Evolutionary conservation across 2,888 invertebrate genomes (phyloP), one percentile per base, ranked within the genome.

Genomic region (Galerucella nymphaeae): DNA sequence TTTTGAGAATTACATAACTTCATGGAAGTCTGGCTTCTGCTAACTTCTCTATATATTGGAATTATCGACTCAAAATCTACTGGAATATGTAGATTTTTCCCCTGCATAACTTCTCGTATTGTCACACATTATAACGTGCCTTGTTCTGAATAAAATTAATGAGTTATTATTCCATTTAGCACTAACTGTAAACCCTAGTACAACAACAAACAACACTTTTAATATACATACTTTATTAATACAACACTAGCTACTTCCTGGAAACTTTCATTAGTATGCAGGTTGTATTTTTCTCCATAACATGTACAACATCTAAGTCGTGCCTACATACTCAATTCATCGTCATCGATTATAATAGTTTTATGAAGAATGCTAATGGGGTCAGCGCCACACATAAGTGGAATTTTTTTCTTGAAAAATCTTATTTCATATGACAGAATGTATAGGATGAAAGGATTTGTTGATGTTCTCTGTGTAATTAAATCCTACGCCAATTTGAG

Each of bases 261-360:
- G 4, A 45, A 45, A 13, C 13, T 45, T 13, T 45, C 13, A 64
- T 64, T 64, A 53, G 50, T 53, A 64, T 64, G 50, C 23, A 23
- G 3, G 48, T 64, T 9, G 38, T 64, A 64, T 45, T 20, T 18
- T 63, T 48, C 48, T 14, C 18, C 42, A 48, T 30, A 38, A 64
- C 64, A 48, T 50, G 64, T 64, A 23, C 4, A 53, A 53, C 64
- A 64, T 30, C n/a, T 0, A 14, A 50, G 53, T 23, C 64, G 64
- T 64, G 64, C 20, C 16, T 9, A 16, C 64, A 64, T 64, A 64
- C 38, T 53, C 18, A n/a, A 64, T 3, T 16, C 14, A 64, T 20
- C 45, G 23, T 64, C 23, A 64, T 45, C 48, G 50, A 64, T 50
- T 64, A 53, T 23, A 50, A 64, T 64, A 16, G 2, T 23, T 64